phyloP scores from a whole-genome alignment of 2,888 invertebrate species.

The Branchellion lobata region DNA sequence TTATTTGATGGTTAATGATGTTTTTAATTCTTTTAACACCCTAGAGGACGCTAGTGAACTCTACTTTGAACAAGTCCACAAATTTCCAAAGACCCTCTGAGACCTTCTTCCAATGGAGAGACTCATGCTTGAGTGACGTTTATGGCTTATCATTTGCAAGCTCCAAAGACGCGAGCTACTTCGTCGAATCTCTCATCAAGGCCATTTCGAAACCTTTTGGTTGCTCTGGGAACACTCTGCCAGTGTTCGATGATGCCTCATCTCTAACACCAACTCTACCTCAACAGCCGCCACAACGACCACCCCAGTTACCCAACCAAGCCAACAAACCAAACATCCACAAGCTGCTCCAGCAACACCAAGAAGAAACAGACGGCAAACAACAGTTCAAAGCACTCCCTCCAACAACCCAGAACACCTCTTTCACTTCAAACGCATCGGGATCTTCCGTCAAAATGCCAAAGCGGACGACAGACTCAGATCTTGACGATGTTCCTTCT shows the following conservation, averaged over 20 bases:
- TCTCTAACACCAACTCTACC: not conserved
- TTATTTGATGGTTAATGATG: no score
- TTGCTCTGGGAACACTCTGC: not conserved
- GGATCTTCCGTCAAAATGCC: no score
- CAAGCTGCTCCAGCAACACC: no score
- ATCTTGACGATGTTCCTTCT: no score
- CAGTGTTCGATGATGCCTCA: not conserved
- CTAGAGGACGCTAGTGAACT: not conserved
- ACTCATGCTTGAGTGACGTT: not conserved
- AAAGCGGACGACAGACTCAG: no score
- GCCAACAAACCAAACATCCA: no score
- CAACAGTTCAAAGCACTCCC: no score
- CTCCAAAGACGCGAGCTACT: not conserved
- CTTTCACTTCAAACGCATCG: no score
- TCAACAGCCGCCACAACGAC: not conserved
- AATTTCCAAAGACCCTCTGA: not conserved
- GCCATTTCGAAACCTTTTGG: not conserved
- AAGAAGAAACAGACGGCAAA: no score
- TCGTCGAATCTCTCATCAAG: not conserved
- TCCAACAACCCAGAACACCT: no score
- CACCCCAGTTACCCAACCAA: no score
- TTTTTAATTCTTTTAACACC: no score
- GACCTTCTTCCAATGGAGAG: slow-evolving; percentile 25
- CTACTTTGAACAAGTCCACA: not conserved
- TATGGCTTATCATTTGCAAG: slow-evolving; percentile 8